Base-by-base conservation (phyloP, 2,113 vertebrate species). In the Periophthalmodon schlosseri region DNA sequence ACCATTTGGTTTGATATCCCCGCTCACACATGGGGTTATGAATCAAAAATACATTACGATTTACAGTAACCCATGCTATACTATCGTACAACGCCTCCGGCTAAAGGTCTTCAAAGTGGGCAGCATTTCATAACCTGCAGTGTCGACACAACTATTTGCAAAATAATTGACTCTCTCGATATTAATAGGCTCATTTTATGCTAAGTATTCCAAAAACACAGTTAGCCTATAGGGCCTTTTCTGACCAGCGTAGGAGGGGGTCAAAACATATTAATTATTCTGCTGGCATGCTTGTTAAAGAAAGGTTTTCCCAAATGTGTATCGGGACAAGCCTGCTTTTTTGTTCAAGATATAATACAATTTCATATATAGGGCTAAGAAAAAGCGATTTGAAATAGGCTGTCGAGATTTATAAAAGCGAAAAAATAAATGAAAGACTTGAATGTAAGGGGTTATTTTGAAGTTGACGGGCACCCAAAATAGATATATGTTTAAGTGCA, bases 81-180 rank as follows among this genome's bases (percentile, higher is more conserved):
- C 58, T 79, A 24, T 70, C 86, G 52, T 78, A 73, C 50, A 57
- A 76, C 75, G 78, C 71, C 77, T 78, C 73, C 2, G 52, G 76
- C 77, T 69, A 52, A 78, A 85, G 86, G 86, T 88, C 86, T 84
- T 89, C 76, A 84, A 81, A 87, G 84, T 83, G 36, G 34, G 70
- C 67, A 68, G 80, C 78, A 44, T 57, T 52, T 75, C 2, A 28
- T 87, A 83, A 89, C 87, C 87, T 84, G 79, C 75, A 78, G 75
- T 77, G 86, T 82, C 87, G 75, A 80, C 76, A 57, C 72, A 90
- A 83, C 84, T 86, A 75, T 87, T 87, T 88, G 80, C 70, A 74
- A 90, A 91, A 91, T 90, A 90, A 92, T 86, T 90, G 87, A 77
- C 82, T 91, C 89, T 90, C 86, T 34, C 52, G 79, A 85, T 89